Evolutionary conservation across 2,113 vertebrate species (phyloP).

Genomic region (Bubo bubo): DNA sequence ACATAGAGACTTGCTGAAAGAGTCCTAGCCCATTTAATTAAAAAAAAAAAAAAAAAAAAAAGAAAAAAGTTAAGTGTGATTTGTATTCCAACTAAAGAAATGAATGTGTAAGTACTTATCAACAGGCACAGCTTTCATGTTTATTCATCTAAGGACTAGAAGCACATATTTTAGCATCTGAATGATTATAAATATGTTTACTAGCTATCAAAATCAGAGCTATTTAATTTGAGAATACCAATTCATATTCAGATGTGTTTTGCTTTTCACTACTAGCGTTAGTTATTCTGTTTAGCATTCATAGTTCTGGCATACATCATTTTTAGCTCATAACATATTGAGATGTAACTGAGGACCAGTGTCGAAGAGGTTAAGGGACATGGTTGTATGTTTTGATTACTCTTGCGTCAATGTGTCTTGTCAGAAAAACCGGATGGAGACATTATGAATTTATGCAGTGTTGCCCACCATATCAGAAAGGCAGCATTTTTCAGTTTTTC

Average conservation of each 20-base stretch:
- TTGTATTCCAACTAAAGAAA: conserved; percentile 46
- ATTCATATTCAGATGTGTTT: conserved; percentile 60
- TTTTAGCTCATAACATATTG: not conserved
- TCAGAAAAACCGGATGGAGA: not conserved
- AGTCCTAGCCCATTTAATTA: not conserved
- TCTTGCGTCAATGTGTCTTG: not conserved
- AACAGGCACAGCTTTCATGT: conserved; percentile 56
- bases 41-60: not conserved
- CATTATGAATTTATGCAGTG: not conserved
- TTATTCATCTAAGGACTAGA: conserved; percentile 55
- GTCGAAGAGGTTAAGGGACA: not conserved
- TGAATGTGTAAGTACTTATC: conserved; percentile 42
- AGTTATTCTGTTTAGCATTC: conserved; percentile 11
- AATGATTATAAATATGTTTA: conserved; percentile 61
- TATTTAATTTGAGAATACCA: conserved; percentile 60
- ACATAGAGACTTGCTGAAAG: not conserved
- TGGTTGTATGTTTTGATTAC: not conserved
- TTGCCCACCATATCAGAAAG: not conserved
- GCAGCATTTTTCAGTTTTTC: not conserved
- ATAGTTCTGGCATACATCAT: not conserved
- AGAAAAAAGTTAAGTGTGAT: not conserved
- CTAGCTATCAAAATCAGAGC: conserved; percentile 65
- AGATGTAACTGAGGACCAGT: not conserved
- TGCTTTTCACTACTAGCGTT: conserved; percentile 10
- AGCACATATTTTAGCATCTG: conserved; percentile 66